phyloP scores from a whole-genome alignment of 2,113 vertebrate genomes.

The Dasyurus viverrinus region DNA sequence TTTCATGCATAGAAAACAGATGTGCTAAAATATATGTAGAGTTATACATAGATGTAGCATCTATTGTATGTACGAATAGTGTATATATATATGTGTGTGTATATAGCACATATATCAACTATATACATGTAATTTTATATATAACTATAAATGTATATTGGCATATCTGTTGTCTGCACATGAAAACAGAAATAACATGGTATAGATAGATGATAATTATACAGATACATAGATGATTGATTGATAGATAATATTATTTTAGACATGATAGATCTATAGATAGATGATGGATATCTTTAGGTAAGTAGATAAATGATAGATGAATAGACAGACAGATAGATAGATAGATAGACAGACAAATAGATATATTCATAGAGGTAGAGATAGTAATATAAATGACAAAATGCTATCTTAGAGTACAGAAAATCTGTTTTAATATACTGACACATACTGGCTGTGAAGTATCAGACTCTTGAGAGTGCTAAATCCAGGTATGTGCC shows the following conservation, averaged over 20 bases:
- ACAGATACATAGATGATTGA: no score
- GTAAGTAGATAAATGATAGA: neutral
- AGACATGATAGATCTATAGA: no score
- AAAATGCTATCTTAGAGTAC: neutral
- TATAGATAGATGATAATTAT: no score
- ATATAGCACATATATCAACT: neutral
- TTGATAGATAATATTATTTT: no score
- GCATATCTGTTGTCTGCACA: neutral
- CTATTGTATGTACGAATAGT: no score
- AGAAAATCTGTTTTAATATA: neutral
- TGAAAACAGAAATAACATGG: no score
- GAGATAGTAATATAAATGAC: neutral
- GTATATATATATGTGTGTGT: no score
- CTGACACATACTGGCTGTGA: neutral
- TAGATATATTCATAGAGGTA: neutral
- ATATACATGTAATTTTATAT: neutral
- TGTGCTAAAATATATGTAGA: conserved; percentile 32
- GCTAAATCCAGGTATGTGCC: neutral
- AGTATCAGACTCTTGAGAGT: neutral
- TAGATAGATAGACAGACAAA: no score
- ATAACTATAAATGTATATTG: conserved; percentile 32
- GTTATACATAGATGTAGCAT: neutral
- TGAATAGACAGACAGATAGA: no score
- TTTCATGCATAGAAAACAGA: neutral
- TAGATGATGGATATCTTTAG: neutral